phyloP scores from a whole-genome alignment of 2,113 vertebrate genomes.

The Stomatorhinus ivindoensis region DNA sequence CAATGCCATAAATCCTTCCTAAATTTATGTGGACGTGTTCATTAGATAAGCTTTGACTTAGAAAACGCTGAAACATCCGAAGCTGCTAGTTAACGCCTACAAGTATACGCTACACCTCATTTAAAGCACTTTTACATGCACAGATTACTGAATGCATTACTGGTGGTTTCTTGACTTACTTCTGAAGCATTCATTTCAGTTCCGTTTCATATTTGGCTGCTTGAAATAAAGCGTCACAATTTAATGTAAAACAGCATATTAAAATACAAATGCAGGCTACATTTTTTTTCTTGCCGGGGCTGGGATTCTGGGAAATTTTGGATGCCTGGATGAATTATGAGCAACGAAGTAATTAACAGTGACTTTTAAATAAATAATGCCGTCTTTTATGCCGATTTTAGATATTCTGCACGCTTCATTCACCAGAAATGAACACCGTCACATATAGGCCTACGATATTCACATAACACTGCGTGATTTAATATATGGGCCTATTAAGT shows the following conservation, averaged over 20 bases:
- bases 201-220: background rate
- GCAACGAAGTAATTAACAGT: background rate
- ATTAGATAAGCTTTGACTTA: background rate
- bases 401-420: background rate
- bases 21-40: background rate
- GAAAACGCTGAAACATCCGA: background rate
- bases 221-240: background rate
- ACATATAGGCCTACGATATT: background rate
- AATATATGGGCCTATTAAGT: background rate
- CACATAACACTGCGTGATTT: background rate
- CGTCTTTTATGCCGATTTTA: background rate
- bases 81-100: background rate
- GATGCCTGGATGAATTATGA: background rate
- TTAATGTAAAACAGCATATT: background rate
- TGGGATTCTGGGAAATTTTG: background rate
- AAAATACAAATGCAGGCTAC: background rate
- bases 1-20: background rate
- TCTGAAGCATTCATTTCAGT: background rate
- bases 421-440: background rate
- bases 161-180: background rate
- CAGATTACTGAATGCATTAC: background rate
- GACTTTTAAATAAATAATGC: background rate
- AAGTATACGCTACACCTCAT: background rate
- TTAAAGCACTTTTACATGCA: background rate
- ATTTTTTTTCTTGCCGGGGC: background rate